Percentiles rank a stretch among this genome's conserved stretches.
These are phyloP conservation scores for Drosophila limbata DNA, from an alignment of 2,888 invertebrate genomes.

Conservation along the genomic window DNA sequence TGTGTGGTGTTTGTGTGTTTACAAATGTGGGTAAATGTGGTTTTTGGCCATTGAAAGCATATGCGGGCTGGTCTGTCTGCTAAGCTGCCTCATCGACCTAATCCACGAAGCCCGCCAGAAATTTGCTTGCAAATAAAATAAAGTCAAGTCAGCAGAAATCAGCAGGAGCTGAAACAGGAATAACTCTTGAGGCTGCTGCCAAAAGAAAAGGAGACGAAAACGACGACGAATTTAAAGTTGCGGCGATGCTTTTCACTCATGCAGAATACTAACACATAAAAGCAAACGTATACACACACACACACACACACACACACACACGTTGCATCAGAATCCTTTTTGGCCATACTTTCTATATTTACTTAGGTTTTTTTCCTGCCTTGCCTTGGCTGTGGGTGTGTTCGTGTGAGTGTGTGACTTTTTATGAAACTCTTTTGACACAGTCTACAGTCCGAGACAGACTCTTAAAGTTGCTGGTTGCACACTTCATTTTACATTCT, in stretches of 20 bases:
- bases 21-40: slow-evolving; percentile 57
- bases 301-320: slow-evolving; percentile 29
- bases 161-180: slow-evolving; percentile 3
- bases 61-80: slow-evolving; percentile 63
- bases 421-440: slow-evolving; percentile 18
- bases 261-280: slow-evolving; percentile 59
- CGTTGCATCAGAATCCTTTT: slow-evolving; percentile 67
- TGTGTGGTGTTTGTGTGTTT: slow-evolving; percentile 10
- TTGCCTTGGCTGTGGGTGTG: slow-evolving; percentile 23
- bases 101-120: slow-evolving; percentile 67
- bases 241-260: slow-evolving; percentile 56
- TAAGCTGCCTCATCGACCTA: slow-evolving; percentile 41
- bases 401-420: slow-evolving; percentile 19
- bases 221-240: slow-evolving; percentile 46
- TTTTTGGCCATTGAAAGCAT: slow-evolving; percentile 74
- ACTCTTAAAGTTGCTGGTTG: neutral
- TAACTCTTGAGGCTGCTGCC: slow-evolving; percentile 44
- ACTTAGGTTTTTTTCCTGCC: slow-evolving; percentile 49
- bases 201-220: slow-evolving; percentile 53
- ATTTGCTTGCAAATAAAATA: slow-evolving; percentile 66
- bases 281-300: slow-evolving; percentile 33
- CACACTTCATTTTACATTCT: slow-evolving; percentile 2
- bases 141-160: slow-evolving; percentile 25
- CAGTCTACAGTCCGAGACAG: neutral
- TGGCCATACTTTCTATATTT: slow-evolving; percentile 58